These are phyloP conservation scores for Bellardia pandia DNA, from an alignment of 2,888 invertebrate species.

Conservation along the genomic window DNA sequence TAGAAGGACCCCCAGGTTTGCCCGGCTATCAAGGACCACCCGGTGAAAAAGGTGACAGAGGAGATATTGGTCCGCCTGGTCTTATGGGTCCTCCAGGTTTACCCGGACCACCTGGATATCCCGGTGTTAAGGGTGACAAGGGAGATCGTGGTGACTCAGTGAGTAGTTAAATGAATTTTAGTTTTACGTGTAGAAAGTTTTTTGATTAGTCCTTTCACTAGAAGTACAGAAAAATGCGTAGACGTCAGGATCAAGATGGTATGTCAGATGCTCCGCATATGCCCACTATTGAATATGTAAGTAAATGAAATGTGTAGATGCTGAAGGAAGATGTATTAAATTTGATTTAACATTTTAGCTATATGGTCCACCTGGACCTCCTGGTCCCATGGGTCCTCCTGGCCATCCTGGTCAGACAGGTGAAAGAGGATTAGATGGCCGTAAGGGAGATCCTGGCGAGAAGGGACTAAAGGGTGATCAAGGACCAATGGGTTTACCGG, in stretches of 20 bases:
- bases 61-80: constrained; percentile 96
- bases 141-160: constrained; percentile 97
- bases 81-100: constrained; percentile 96
- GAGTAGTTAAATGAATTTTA: constrained; percentile 83
- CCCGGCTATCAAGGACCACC: constrained; percentile 92
- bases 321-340: not conserved
- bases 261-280: constrained; percentile 84
- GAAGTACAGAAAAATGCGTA: constrained; percentile 84
- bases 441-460: constrained; percentile 89
- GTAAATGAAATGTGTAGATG: constrained; percentile 65
- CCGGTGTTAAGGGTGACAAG: constrained; percentile 95
- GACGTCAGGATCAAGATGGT: constrained; percentile 84
- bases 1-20: constrained; percentile 93
- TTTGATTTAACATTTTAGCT: constrained; percentile 81
- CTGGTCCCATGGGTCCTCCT: constrained; percentile 90
- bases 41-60: constrained; percentile 91
- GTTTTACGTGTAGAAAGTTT: constrained; percentile 37
- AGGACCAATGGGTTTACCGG: constrained; percentile 98
- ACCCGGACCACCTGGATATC: constrained; percentile 93
- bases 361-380: constrained; percentile 86
- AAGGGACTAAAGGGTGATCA: constrained; percentile 84
- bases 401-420: constrained; percentile 84
- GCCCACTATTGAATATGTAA: constrained; percentile 84
- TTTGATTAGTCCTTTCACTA: constrained; percentile 77
- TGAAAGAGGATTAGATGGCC: constrained; percentile 90